phyloP scores from a whole-genome alignment of 2,797 vertebrate species.

The Acipenser oxyrinchus region DNA sequence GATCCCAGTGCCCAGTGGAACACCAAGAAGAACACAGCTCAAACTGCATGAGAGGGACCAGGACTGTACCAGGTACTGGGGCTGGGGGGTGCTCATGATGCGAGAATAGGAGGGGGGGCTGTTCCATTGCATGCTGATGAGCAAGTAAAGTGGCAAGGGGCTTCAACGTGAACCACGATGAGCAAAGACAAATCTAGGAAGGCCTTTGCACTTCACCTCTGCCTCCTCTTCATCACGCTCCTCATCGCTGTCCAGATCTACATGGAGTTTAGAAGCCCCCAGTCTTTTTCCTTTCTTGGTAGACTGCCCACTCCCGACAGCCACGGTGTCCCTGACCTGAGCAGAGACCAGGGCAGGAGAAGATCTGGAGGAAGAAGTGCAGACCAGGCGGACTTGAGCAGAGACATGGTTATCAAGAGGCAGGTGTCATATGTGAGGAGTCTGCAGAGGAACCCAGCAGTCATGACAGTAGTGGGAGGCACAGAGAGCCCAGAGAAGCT shows the following conservation, averaged over 20 bases:
- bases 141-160: neutral
- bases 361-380: constrained; percentile 12
- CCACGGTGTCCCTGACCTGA: neutral
- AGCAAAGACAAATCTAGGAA: constrained; percentile 34
- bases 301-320: neutral
- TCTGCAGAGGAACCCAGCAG: constrained; percentile 24
- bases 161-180: constrained; percentile 30
- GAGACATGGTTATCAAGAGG: constrained; percentile 36
- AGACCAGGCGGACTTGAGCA: neutral
- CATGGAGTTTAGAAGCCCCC: constrained; percentile 36
- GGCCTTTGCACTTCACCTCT: constrained; percentile 51
- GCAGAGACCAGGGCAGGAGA: neutral
- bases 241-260: constrained; percentile 66
- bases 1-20: constrained; percentile 7
- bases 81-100: constrained; percentile 17
- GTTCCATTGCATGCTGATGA: neutral
- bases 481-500: constrained; percentile 10
- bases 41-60: neutral
- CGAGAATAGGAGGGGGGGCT: no score
- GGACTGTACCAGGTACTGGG: neutral
- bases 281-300: no score
- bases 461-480: constrained; percentile 5
- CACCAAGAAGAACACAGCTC: neutral
- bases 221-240: constrained; percentile 56
- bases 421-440: constrained; percentile 51